These are phyloP conservation scores for Equus quagga DNA, from an alignment of 2,113 vertebrate genomes.

Conservation along the genomic window DNA sequence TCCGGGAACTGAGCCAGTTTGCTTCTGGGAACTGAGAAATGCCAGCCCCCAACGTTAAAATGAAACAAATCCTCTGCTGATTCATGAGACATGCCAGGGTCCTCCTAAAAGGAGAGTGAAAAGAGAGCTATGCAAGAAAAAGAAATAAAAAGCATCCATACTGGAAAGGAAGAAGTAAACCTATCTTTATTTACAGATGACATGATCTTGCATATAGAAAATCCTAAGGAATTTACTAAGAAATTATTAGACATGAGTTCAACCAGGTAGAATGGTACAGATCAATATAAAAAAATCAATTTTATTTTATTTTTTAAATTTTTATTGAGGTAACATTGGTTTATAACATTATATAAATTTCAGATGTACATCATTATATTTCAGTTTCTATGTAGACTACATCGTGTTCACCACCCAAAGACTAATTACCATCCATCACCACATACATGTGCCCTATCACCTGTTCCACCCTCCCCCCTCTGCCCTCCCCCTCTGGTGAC, in stretches of 20 bases:
- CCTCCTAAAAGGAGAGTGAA: slow-evolving; percentile 73
- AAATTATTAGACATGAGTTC: neutral
- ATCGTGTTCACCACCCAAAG: too few species aligned
- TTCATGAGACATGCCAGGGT: slow-evolving; percentile 66
- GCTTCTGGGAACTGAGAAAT: slow-evolving; percentile 84
- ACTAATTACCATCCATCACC: too few species aligned
- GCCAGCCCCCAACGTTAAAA: slow-evolving; percentile 84
- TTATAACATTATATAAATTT: too few species aligned
- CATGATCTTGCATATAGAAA: neutral
- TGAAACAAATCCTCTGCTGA: slow-evolving; percentile 77
- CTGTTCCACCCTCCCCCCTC: too few species aligned
- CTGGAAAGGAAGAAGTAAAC: slow-evolving; percentile 38
- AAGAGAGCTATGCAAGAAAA: slow-evolving; percentile 23
- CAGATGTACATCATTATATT: too few species aligned
- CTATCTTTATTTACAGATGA: slow-evolving; percentile 8
- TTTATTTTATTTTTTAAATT: neutral
- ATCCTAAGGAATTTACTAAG: slow-evolving; percentile 31
- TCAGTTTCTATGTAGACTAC: too few species aligned
- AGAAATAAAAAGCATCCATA: slow-evolving; percentile 46
- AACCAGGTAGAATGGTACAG: slow-evolving; percentile 37
- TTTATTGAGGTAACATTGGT: too few species aligned
- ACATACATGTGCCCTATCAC: too few species aligned
- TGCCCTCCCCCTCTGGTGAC: too few species aligned
- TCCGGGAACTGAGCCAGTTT: slow-evolving; percentile 82
- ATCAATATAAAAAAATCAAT: slow-evolving; percentile 12